A percentile compares a stretch with the other conserved stretches of the same genome.
These are phyloP conservation scores for Melinopterus prodromus DNA, from an alignment of 2,888 invertebrate species.

Conservation along the genomic window DNA sequence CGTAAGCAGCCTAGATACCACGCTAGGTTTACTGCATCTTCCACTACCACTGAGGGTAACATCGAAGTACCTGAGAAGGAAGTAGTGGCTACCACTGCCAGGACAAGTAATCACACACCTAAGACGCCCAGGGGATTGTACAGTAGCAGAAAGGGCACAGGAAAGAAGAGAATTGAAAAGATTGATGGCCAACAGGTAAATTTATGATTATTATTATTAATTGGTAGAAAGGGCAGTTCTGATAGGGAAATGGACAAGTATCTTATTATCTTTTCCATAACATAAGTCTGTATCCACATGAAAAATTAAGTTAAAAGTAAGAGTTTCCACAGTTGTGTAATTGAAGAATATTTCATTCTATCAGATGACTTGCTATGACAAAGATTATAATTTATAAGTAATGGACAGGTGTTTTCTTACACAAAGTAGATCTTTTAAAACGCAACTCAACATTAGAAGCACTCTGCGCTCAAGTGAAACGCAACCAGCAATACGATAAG, in stretches of 20 bases:
- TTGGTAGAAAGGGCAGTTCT: not conserved
- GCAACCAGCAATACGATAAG: no score
- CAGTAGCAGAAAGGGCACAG: constrained; percentile 48
- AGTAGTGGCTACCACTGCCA: constrained; percentile 26
- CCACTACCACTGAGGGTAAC: constrained; percentile 13
- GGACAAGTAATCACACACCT: constrained; percentile 35
- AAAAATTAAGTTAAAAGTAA: no score
- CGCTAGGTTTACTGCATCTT: constrained; percentile 48
- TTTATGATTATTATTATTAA: not conserved
- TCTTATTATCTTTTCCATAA: no score
- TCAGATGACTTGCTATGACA: no score
- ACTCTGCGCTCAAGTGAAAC: no score
- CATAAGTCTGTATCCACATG: no score
- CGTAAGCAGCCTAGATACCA: constrained; percentile 52
- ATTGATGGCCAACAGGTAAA: constrained; percentile 34
- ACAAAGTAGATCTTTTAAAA: no score
- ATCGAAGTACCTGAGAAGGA: constrained; percentile 29
- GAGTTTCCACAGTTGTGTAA: no score
- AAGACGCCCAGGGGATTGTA: constrained; percentile 50
- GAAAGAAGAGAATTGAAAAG: constrained; percentile 38
- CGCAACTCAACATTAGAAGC: no score
- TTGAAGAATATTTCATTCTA: no score
- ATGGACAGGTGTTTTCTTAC: no score
- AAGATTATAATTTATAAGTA: no score
- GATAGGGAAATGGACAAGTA: not conserved